Conservation (phyloP, 2,113 vertebrate species). For the Ursus arctos region DNA sequence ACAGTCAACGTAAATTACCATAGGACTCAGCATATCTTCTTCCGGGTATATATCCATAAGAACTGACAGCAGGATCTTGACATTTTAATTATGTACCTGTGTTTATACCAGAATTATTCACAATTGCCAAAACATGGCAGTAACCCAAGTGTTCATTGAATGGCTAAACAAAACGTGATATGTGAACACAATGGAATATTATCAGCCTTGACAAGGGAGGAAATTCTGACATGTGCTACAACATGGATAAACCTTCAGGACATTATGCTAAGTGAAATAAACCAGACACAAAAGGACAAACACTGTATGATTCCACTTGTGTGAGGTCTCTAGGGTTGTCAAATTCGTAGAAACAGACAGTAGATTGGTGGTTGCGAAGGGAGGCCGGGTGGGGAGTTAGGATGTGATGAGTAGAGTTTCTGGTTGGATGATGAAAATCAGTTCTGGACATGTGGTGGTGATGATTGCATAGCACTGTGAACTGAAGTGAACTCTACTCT, state of each 20-base stretch:
- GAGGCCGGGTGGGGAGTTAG: too few species aligned
- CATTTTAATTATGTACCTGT: too few species aligned
- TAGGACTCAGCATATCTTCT: neutral
- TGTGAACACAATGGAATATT: neutral
- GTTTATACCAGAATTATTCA: neutral
- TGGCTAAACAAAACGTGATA: neutral
- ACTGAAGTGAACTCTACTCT: neutral
- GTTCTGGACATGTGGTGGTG: neutral
- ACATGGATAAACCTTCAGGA: neutral
- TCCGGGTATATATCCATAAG: neutral
- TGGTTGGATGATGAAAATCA: neutral
- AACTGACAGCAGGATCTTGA: neutral
- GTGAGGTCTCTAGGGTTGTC: neutral
- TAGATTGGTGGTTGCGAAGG: too few species aligned
- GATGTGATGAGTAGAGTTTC: neutral
- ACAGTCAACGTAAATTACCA: too few species aligned
- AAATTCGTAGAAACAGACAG: neutral
- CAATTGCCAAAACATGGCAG: neutral
- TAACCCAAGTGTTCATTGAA: neutral
- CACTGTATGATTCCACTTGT: neutral
- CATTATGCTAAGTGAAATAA: neutral
- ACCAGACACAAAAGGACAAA: neutral
- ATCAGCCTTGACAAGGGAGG: neutral
- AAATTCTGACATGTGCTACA: neutral
- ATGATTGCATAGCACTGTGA: neutral